Percentiles rank a stretch among this genome's conserved stretches.
Conservation (phyloP, 2,113 vertebrate species). For the Ceyx melanurus region DNA sequence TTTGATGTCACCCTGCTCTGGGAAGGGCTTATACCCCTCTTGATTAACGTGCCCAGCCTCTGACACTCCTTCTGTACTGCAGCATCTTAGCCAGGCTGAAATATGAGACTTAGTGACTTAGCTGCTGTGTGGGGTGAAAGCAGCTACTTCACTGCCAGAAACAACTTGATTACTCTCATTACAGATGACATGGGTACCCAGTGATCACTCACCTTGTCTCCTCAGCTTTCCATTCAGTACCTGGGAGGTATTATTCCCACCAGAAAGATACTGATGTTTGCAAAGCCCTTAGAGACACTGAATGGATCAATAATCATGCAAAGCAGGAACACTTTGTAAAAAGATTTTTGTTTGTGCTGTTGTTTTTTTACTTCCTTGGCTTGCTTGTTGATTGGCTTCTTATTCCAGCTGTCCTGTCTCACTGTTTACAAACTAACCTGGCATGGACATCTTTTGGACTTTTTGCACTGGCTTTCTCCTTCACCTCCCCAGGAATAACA, state of each 20-base stretch:
- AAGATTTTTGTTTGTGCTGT: background rate
- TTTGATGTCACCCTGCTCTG: background rate
- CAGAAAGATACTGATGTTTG: background rate
- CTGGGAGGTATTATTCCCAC: background rate
- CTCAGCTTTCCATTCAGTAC: background rate
- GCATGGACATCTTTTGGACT: background rate
- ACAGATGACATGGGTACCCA: rapidly evolving
- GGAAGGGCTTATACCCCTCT: background rate
- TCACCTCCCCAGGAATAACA: background rate
- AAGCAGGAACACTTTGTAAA: background rate
- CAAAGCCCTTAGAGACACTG: background rate
- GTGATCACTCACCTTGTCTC: no score
- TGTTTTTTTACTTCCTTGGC: background rate
- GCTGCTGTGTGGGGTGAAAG: rapidly evolving
- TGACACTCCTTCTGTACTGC: background rate
- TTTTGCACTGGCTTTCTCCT: background rate
- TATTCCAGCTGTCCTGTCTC: background rate
- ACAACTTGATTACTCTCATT: background rate
- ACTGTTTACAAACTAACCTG: background rate
- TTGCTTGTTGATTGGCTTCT: background rate
- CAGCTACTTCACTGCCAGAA: background rate
- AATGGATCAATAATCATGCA: rapidly evolving
- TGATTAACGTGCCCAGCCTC: background rate
- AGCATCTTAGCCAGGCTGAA: background rate
- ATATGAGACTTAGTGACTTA: background rate